Evolutionary conservation across 2,113 vertebrate genomes (phyloP).

Genomic region (Colistium nudipinnis): DNA sequence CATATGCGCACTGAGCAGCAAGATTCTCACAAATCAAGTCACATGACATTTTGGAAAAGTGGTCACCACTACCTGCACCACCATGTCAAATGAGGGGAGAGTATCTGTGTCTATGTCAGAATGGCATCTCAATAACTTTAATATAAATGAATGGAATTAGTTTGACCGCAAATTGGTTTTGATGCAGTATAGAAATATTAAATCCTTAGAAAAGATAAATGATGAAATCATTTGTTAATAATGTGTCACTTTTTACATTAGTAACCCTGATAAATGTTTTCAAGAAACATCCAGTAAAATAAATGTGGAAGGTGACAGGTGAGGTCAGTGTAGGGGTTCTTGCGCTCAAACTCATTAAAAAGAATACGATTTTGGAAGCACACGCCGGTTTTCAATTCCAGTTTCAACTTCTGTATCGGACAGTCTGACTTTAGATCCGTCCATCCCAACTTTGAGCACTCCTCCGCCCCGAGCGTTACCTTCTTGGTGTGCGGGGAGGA

Average conservation of each 20-base stretch:
- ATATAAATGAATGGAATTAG: neutral
- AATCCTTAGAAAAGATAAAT: no score
- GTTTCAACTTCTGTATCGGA: neutral
- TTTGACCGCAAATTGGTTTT: no score
- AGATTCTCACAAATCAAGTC: neutral
- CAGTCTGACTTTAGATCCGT: neutral
- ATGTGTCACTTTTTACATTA: no score
- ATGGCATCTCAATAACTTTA: neutral
- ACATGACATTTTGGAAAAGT: neutral
- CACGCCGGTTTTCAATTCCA: neutral
- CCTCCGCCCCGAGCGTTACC: constrained; percentile 73
- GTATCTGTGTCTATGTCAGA: neutral
- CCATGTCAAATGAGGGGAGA: neutral
- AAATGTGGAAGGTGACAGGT: no score
- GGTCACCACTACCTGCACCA: neutral
- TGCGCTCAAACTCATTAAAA: neutral
- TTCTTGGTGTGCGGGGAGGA: constrained; percentile 89
- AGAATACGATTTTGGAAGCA: neutral
- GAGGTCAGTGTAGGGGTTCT: neutral
- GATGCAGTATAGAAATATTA: no score
- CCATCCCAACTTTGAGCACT: neutral
- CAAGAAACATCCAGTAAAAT: no score
- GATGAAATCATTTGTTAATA: no score
- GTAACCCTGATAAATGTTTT: no score
- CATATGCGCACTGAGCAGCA: neutral